Base-by-base conservation (phyloP, 2,113 vertebrate genomes). In the Alectura lathami region DNA sequence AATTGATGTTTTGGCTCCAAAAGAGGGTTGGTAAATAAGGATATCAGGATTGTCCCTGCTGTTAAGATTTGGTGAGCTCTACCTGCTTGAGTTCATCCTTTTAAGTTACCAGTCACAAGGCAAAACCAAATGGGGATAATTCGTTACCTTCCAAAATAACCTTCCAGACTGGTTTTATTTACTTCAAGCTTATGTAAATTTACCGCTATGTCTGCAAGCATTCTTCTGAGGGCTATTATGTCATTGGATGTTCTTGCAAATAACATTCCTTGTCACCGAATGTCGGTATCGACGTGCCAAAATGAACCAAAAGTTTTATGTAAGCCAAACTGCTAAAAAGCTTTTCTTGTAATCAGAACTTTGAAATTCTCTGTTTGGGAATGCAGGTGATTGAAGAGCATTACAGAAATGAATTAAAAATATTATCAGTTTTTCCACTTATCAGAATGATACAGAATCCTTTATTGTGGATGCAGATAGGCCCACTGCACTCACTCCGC, bases 321-420 rank as follows among this genome's bases (percentile, higher is more conserved):
- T 51, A 89, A 91, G 30, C 34, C 64, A 86, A 86, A 53, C 60
- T 13, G 4, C 83, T 77, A 69, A 78, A 83, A 88, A 42, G 30
- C 53, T n/a, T 57, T 70, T 54, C 15, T 24, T 68, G 17, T 64
- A 83, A 43, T 48, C 38, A 57, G 24, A 64, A 54, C 30, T 69
- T 78, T 85, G 23, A 45, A 83, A 48, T 68, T 70, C 36, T 76
- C 24, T 85, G 4, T 83, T 76, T 43, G 57, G 69, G 38, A 32
- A 86, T 70, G 11, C 50, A 50, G n/a, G 29, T 77, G 42, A 68
- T 34, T 59, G 80, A 88, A 70, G 32, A 81, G 11, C 11, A 40
- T 63, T 62, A 62, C 51, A 67, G n/a, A 93, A 96, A 78, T 43
- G 34, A 32, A 86, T 90, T 83, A 18, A 83, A 91, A 70, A 81